Evolutionary conservation across 2,113 vertebrate genomes (phyloP).

Genomic region (Cryptoleucopteryx plumbea): DNA sequence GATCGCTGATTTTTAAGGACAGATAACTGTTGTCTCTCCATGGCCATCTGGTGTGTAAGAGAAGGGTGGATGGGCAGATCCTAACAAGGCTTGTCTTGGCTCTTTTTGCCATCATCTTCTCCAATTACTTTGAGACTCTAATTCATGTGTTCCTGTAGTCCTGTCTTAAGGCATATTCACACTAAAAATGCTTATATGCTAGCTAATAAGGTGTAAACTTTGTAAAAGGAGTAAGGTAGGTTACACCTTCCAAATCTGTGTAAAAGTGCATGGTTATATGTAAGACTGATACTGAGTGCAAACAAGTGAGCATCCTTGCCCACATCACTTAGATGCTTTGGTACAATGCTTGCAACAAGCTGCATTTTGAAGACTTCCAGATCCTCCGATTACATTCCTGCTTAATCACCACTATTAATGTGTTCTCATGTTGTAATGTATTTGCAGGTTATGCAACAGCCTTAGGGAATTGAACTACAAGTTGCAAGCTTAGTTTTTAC

Average conservation of each 20-base stretch:
- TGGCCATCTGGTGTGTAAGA: background rate
- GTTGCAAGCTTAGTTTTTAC: background rate
- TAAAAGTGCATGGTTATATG: background rate
- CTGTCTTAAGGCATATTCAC: background rate
- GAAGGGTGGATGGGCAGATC: background rate
- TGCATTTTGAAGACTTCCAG: conserved; percentile 4
- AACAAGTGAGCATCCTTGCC: background rate
- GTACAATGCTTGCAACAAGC: background rate
- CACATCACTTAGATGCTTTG: background rate
- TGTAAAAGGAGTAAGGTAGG: background rate
- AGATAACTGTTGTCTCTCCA: background rate
- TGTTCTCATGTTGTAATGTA: conserved; percentile 16
- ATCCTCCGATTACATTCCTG: background rate
- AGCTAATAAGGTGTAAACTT: background rate
- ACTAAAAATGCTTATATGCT: background rate
- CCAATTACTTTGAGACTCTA: background rate
- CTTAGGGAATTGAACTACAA: background rate
- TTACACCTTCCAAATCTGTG: background rate
- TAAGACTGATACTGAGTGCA: background rate
- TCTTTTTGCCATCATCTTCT: background rate
- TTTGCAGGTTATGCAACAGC: conserved; percentile 36
- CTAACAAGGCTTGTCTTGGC: background rate
- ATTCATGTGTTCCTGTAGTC: background rate
- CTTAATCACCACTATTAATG: conserved; percentile 22
- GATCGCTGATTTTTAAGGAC: background rate